These are phyloP conservation scores for Hippocampus barbouri DNA, from an alignment of 2,113 vertebrate species.

Conservation along the genomic window DNA sequence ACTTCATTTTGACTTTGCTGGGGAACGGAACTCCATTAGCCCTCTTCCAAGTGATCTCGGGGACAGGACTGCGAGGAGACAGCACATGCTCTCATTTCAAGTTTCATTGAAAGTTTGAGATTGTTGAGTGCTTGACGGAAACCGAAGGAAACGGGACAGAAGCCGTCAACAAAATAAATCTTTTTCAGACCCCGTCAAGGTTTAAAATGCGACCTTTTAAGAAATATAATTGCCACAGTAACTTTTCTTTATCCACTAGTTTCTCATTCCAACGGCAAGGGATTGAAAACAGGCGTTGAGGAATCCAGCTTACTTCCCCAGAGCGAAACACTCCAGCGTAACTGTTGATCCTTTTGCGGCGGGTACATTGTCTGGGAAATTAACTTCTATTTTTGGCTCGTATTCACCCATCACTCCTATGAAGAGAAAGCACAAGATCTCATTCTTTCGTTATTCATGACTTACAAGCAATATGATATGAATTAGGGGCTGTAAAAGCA, in stretches of 20 bases:
- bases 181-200: conserved; percentile 23
- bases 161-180: conserved; percentile 27
- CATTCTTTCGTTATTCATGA: conserved; percentile 64
- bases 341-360: conserved; percentile 89
- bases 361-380: conserved; percentile 88
- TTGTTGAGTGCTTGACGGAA: conserved; percentile 23
- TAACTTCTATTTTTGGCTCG: conserved; percentile 95
- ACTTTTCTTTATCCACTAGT: conserved; percentile 31
- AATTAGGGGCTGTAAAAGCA: conserved; percentile 42
- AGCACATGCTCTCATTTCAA: conserved; percentile 11
- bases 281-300: conserved; percentile 59
- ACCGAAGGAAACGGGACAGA: conserved; percentile 27
- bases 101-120: conserved; percentile 10
- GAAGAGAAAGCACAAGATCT: conserved; percentile 56
- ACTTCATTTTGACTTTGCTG: conserved; percentile 84
- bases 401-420: conserved; percentile 93
- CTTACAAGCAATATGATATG: conserved; percentile 49
- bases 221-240: conserved; percentile 45
- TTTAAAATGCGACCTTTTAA: conserved; percentile 22
- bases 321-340: conserved; percentile 90
- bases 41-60: conserved; percentile 90
- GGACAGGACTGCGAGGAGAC: conserved; percentile 78
- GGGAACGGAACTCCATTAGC: conserved; percentile 85
- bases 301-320: conserved; percentile 88
- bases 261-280: conserved; percentile 23